Evolutionary conservation across 2,113 vertebrate species (phyloP).

Genomic region (Boleophthalmus pectinirostris): DNA sequence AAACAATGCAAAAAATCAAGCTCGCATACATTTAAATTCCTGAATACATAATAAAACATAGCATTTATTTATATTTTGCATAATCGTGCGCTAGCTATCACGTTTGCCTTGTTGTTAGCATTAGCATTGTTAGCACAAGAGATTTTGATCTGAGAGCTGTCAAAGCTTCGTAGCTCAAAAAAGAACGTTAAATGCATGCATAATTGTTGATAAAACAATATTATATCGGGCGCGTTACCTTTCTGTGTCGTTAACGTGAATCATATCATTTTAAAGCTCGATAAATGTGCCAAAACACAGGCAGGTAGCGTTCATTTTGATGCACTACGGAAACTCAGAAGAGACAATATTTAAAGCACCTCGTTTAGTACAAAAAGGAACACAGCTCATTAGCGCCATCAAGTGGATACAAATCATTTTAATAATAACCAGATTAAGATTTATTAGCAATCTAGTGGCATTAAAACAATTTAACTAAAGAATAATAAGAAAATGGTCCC

Average conservation of each 20-base stretch:
- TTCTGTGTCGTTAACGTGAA: neutral
- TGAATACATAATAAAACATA: neutral
- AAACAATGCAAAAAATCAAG: conserved; percentile 1
- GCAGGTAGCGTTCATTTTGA: conserved; percentile 12
- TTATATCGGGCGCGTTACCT: neutral
- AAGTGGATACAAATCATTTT: conserved; percentile 8
- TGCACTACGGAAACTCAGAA: conserved; percentile 40
- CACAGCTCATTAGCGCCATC: conserved; percentile 3
- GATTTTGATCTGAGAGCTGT: neutral
- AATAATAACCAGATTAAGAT: neutral
- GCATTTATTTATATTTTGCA: neutral
- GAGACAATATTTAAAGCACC: conserved; percentile 28
- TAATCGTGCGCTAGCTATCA: neutral
- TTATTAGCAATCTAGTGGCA: too few relatives aligned
- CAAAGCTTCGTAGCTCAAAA: neutral
- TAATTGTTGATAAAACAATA: neutral
- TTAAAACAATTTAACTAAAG: too few relatives aligned
- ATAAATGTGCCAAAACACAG: conserved; percentile 32
- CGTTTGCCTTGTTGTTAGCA: conserved; percentile 26
- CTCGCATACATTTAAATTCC: neutral
- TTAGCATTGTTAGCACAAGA: neutral
- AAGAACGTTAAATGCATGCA: fast-evolving
- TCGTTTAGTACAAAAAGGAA: conserved; percentile 14
- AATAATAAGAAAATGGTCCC: too few relatives aligned
- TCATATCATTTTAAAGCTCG: neutral